Conservation (phyloP, 2,888 invertebrate species). For the Odontocolon sp. region DNA sequence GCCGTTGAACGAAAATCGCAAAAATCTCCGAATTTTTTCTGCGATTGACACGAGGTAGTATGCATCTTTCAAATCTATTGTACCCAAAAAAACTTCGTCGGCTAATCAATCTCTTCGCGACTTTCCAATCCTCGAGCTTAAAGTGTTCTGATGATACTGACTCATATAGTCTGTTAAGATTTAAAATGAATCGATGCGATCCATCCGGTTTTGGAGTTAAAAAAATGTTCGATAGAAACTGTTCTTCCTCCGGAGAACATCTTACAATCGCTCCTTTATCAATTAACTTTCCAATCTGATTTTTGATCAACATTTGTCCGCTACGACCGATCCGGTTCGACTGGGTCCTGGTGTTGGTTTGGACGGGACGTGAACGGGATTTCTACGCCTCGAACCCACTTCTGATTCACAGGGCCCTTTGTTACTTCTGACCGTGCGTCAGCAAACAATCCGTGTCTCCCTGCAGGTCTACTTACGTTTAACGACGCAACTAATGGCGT, state of each 20-base stretch:
- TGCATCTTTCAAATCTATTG: neutral
- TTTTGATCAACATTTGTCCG: neutral
- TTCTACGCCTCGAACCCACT: conserved; percentile 29
- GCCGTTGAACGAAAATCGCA: conserved; percentile 56
- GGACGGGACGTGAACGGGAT: conserved; percentile 27
- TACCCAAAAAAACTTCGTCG: neutral
- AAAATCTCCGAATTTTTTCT: conserved; percentile 53
- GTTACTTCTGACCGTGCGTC: conserved; percentile 22
- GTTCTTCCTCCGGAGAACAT: conserved; percentile 6
- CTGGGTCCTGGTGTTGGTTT: conserved; percentile 7
- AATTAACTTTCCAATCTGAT: conserved; percentile 17
- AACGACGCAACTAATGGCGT: neutral
- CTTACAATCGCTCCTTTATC: conserved; percentile 12
- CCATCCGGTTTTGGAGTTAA: conserved; percentile 58
- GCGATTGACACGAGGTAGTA: conserved; percentile 57
- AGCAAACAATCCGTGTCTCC: conserved; percentile 29
- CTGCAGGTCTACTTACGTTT: conserved; percentile 48
- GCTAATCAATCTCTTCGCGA: conserved; percentile 1
- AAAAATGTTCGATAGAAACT: conserved; percentile 62
- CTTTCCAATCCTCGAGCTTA: conserved; percentile 63
- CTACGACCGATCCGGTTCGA: conserved; percentile 24
- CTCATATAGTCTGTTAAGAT: conserved; percentile 64
- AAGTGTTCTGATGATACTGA: conserved; percentile 64
- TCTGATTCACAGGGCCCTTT: conserved; percentile 10
- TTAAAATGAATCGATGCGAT: conserved; percentile 60